Percentiles rank a stretch among this genome's conserved stretches.
Evolutionary conservation across 2,113 vertebrate species (phyloP).

Genomic region (Aspiorhynchus laticeps): DNA sequence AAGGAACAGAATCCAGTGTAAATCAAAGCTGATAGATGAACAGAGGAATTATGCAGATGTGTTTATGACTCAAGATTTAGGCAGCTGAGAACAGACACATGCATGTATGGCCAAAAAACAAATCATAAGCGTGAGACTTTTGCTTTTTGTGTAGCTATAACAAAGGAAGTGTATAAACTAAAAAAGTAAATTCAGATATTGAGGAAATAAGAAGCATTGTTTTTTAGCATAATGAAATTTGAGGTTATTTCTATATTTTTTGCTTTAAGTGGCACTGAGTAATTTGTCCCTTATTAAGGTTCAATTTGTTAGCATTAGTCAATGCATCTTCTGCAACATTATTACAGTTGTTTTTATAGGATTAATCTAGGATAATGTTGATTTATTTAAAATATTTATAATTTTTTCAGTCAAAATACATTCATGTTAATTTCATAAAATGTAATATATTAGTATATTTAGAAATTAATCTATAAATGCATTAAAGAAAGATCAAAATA

Average conservation of each 20-base stretch:
- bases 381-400: not conserved
- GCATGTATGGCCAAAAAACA: slow-evolving; percentile 13
- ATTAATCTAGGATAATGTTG: not conserved
- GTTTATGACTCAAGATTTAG: slow-evolving; percentile 57
- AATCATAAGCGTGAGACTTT: not conserved
- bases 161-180: not conserved
- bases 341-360: not conserved
- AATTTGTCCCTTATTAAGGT: not conserved
- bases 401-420: not conserved
- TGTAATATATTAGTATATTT: not conserved
- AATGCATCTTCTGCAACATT: not conserved
- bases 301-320: not conserved
- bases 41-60: slow-evolving; percentile 65
- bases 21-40: slow-evolving; percentile 67
- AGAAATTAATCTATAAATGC: not conserved
- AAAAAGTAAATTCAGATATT: not conserved
- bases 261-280: not conserved
- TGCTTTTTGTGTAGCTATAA: not conserved
- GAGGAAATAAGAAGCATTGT: not conserved
- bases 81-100: slow-evolving; percentile 32
- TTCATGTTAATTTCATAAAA: not conserved
- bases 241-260: not conserved
- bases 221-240: not conserved
- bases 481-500: not conserved
- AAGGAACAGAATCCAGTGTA: slow-evolving; percentile 44